Evolutionary conservation across 2,888 invertebrate genomes (phyloP).

Genomic region (Osmoderma eremita): DNA sequence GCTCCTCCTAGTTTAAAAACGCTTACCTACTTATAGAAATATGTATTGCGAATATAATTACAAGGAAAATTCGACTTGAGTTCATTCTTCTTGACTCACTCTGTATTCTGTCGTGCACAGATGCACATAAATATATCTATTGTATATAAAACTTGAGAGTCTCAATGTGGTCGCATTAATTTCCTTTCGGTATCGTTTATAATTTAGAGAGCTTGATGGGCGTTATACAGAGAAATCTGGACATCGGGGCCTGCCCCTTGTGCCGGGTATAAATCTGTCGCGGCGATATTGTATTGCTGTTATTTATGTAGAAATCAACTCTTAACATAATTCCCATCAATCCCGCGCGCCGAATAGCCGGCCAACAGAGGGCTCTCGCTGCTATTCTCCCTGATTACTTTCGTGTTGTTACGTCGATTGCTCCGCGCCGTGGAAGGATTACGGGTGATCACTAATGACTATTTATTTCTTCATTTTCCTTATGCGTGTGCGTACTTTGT

Average conservation of each 20-base stretch:
- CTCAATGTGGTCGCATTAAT: slow-evolving; percentile 42
- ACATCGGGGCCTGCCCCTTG: slow-evolving; percentile 61
- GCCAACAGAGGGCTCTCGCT: slow-evolving; percentile 19
- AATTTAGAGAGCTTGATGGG: slow-evolving; percentile 60
- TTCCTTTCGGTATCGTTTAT: slow-evolving; percentile 49
- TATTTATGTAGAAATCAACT: slow-evolving; percentile 65
- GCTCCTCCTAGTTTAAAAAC: too few relatives aligned
- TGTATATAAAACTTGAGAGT: slow-evolving; percentile 39
- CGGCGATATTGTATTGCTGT: slow-evolving; percentile 63
- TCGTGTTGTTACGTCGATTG: slow-evolving; percentile 47
- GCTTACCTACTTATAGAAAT: too few relatives aligned
- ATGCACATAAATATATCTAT: slow-evolving; percentile 7
- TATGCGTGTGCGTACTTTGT: not conserved
- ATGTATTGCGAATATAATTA: too few relatives aligned
- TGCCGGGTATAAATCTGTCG: slow-evolving; percentile 63
- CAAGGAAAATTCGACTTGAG: too few relatives aligned
- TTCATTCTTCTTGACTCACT: too few relatives aligned
- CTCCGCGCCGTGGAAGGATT: slow-evolving; percentile 39
- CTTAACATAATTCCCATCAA: slow-evolving; percentile 63
- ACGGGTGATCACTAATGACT: slow-evolving; percentile 36
- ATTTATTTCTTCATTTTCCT: slow-evolving; percentile 41
- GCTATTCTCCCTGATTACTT: slow-evolving; percentile 45
- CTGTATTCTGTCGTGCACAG: too few relatives aligned
- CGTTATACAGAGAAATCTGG: slow-evolving; percentile 61
- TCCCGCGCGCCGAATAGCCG: slow-evolving; percentile 51